phyloP scores from a whole-genome alignment of 2,888 invertebrate species.

The Camptogramma bilineatum region DNA sequence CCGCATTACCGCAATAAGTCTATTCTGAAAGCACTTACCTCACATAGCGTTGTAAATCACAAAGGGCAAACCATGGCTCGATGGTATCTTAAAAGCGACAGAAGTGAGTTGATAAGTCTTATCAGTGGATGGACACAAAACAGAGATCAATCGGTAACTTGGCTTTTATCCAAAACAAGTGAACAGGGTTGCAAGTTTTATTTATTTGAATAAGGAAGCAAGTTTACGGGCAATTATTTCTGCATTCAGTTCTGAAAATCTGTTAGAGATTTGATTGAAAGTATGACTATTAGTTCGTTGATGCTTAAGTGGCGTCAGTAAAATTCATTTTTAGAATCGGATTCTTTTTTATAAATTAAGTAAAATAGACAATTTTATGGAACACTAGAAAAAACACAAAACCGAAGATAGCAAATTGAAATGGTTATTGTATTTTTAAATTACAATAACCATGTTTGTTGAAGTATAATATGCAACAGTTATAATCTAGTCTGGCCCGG shows the following conservation, averaged over 20 bases:
- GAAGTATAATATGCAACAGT: no score
- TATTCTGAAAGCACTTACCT: background rate
- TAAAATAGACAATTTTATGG: no score
- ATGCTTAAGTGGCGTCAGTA: no score
- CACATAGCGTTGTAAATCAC: constrained; percentile 5
- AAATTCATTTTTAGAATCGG: no score
- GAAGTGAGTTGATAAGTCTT: constrained; percentile 19
- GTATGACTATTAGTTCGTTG: no score
- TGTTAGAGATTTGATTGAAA: background rate
- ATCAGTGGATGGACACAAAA: constrained; percentile 18
- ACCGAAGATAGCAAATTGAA: no score
- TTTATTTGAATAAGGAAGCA: background rate
- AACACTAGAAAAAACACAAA: no score
- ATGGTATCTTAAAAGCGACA: constrained; percentile 18
- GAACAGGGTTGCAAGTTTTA: constrained; percentile 1
- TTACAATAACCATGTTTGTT: no score
- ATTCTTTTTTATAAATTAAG: no score
- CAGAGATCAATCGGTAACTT: constrained; percentile 12
- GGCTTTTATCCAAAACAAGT: constrained; percentile 10
- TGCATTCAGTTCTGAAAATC: background rate
- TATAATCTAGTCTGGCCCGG: no score
- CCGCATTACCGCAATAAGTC: background rate
- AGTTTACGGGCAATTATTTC: no score
- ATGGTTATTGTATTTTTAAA: no score
- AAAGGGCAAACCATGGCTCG: constrained; percentile 16